Base-by-base conservation (phyloP, 2,113 vertebrate species). In the Raja brachyura region DNA sequence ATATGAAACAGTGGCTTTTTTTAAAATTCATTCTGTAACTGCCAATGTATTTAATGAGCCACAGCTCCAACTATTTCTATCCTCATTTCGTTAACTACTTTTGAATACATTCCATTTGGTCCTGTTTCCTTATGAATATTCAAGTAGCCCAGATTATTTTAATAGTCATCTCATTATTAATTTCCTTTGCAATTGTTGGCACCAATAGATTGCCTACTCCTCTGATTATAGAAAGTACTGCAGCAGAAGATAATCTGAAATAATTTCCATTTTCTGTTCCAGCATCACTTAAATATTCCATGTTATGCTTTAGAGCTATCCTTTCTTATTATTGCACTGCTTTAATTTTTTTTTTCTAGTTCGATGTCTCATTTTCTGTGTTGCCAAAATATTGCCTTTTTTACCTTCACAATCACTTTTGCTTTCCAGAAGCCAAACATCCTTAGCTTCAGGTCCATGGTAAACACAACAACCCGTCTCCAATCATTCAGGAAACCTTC, bases 121-220 rank as follows among this genome's bases (percentile, higher is more conserved):
- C 39, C 61, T 70, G 66, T 70, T 90, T 68, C 88, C 14, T 39
- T 90, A 70, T 90, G 33, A 90, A 90, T 90, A 90, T 48, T 90
- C 88, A 25, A 68, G 6, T 70, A 39, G 3, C 31, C 88, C 81
- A 86, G 81, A 39, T 90, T 90, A 70, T 68, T 9, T 90, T 90
- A 90, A 90, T 90, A 18, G 61, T 31, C 56, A 48, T 70, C 59
- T 90, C 66, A 90, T 90, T 90, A 90, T 70, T 90, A 70, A 90
- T 90, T 48, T 70, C 6, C 66, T 70, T 66, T 86, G 81, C 25
- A 7, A 61, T 22, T 14, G 59, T 28, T 11, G 11, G 13, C 20
- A 4, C n/a, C 22, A 90, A 70, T 70, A 25, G 16, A 70, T 90
- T 90, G n/a, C 18, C 25, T 68, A 39, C 63, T 22, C 18, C 9